phyloP scores from a whole-genome alignment of 2,888 invertebrate genomes.

The Dryocosmus kuriphilus region DNA sequence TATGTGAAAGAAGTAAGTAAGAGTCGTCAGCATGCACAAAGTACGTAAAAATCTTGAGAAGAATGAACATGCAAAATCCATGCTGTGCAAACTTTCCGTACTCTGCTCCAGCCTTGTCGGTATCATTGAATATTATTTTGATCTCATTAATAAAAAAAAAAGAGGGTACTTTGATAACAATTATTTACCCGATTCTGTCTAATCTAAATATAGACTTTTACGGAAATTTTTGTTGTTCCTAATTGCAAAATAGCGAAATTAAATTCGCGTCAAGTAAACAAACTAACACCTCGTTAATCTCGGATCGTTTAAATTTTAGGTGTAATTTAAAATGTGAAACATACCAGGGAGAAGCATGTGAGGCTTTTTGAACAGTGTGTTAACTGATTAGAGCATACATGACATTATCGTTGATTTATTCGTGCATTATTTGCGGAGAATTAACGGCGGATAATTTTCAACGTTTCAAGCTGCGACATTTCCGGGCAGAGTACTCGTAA shows the following conservation, averaged over 20 bases:
- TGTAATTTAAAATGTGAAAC: slow-evolving; percentile 34
- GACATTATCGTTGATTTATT: slow-evolving; percentile 40
- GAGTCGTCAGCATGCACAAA: slow-evolving; percentile 53
- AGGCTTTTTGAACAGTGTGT: slow-evolving; percentile 31
- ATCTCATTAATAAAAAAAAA: background rate
- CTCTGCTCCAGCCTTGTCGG: slow-evolving; percentile 28
- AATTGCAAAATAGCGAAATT: slow-evolving; percentile 15
- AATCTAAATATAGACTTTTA: too few relatives aligned
- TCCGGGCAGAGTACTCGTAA: slow-evolving; percentile 39
- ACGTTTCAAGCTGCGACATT: slow-evolving; percentile 26
- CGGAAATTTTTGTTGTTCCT: background rate
- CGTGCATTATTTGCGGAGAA: slow-evolving; percentile 38
- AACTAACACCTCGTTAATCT: slow-evolving; percentile 37
- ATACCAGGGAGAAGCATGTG: slow-evolving; percentile 4
- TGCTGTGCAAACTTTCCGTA: slow-evolving; percentile 34
- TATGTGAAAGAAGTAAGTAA: slow-evolving; percentile 52
- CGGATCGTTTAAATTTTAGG: slow-evolving; percentile 26
- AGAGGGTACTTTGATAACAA: too few relatives aligned
- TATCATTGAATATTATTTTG: background rate
- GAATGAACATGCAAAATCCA: slow-evolving; percentile 36
- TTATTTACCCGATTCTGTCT: too few relatives aligned
- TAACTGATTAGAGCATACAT: slow-evolving; percentile 38
- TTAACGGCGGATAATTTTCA: slow-evolving; percentile 40
- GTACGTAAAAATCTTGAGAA: slow-evolving; percentile 28
- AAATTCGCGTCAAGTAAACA: slow-evolving; percentile 27